Evolutionary conservation across 1,140 invertebrate species (phyloP), one percentile per base, ranked within the genome.

Genomic region (Radopholus similis): DNA sequence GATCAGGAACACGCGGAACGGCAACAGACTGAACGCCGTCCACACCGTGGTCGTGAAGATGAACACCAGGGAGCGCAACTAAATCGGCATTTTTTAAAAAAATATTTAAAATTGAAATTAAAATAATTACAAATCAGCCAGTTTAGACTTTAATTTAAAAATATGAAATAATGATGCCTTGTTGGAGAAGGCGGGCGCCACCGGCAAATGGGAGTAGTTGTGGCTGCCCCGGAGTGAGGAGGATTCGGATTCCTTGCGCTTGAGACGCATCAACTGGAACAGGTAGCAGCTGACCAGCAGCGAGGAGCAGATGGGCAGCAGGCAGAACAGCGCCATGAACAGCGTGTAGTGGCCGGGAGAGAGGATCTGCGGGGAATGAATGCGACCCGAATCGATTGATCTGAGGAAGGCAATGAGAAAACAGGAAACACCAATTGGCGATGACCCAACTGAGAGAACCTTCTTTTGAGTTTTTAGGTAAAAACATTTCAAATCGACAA

Each of bases 41-140:
- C 59, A 62, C 13, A 62, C 59, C 2, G 59, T 62, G 13, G 59
- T 62, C 47, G 49, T 62, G 32, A 62, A 62, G 15, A 62, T 62
- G 32, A 62, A 62, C 9, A 62, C 38, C 28, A 62, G 59, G 13
- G 59, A 62, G 21, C 59, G 59, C 9, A 62, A 32, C 59, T 60
- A 4, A n/a, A 53, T 30, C 15, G 4, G 34, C 23, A 51, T 4
- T 26, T 26, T 26, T 4, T 26, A 5, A 5, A 51, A 51, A 51
- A 8, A 51, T 4, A 26, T 26, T 28, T 57, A 8, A 57, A 57
- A 13, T 57, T 9, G 4, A 44, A 57, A 57, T 9, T 0, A 23
- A 40, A 60, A 44, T 21, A 60, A 21, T 59, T 40, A n/a, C 18
- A 59, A 57, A 57, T 35, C 18, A 42, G 4, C 15, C 2, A 57